Conservation (phyloP, 1,140 invertebrate species). For the Drosophila sp. region DNA sequence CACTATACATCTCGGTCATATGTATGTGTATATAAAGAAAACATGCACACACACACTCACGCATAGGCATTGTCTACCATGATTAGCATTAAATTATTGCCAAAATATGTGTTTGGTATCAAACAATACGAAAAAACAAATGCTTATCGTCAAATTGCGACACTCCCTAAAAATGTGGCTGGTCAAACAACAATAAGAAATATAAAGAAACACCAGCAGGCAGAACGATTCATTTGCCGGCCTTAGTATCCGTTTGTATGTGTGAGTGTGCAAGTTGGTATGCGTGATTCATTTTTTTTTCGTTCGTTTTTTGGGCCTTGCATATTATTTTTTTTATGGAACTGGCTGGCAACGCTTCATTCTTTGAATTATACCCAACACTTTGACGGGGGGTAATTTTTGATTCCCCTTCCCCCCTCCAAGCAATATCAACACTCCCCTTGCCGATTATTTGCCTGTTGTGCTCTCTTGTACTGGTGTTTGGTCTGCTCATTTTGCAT, state of each 20-base stretch:
- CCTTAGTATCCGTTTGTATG: constrained; percentile 26
- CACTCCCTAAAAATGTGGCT: constrained; percentile 60
- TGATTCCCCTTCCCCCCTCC: background rate
- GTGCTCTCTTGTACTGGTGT: constrained; percentile 22
- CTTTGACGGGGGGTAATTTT: constrained; percentile 62
- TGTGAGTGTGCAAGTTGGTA: constrained; percentile 35
- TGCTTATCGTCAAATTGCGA: constrained; percentile 39
- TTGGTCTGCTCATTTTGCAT: constrained; percentile 62
- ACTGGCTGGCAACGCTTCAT: constrained; percentile 49
- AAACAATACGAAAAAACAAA: constrained; percentile 19
- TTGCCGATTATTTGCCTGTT: background rate
- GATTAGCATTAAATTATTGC: constrained; percentile 10
- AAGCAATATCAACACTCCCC: too few species aligned
- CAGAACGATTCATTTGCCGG: constrained; percentile 61
- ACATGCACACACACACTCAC: background rate
- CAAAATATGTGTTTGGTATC: constrained; percentile 10
- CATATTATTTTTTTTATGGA: constrained; percentile 71
- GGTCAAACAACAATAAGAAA: constrained; percentile 26
- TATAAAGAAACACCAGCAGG: constrained; percentile 15
- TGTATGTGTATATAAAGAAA: background rate
- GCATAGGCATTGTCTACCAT: background rate
- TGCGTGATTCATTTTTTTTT: constrained; percentile 62
- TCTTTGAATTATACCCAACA: constrained; percentile 62
- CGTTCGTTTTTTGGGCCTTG: constrained; percentile 48
- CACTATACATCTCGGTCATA: background rate